Conservation (phyloP, 2,797 vertebrate species). For the Meriones psammophilus region DNA sequence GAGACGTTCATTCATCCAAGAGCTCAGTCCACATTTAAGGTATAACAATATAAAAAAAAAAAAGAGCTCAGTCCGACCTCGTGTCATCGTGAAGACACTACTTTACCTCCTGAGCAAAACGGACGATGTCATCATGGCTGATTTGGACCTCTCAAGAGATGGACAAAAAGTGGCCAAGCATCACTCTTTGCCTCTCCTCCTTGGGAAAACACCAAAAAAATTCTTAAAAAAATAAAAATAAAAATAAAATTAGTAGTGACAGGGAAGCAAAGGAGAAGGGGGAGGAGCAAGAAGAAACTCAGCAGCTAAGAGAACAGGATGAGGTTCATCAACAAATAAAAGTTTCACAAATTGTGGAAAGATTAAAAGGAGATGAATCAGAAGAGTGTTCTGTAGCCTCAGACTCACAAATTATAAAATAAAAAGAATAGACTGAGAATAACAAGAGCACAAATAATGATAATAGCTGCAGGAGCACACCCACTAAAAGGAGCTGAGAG, state of each 20-base stretch:
- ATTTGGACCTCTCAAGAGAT: neutral
- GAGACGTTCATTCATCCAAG: neutral
- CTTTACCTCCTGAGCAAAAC: neutral
- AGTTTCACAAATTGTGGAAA: neutral
- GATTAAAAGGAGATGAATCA: neutral
- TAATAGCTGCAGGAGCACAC: rapidly evolving
- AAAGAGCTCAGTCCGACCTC: neutral
- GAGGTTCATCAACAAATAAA: neutral
- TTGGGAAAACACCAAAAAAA: neutral
- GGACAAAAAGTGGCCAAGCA: neutral
- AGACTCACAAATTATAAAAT: neutral
- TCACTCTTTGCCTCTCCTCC: neutral
- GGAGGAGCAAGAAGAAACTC: neutral
- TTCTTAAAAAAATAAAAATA: too few species aligned
- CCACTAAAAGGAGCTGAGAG: neutral
- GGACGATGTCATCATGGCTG: neutral
- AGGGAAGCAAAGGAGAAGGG: neutral
- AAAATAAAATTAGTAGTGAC: too few species aligned
- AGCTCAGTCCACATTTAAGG: neutral
- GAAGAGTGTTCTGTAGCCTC: neutral
- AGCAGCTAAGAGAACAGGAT: neutral
- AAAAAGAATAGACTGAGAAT: neutral
- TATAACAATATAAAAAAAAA: too few species aligned
- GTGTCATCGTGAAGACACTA: neutral
- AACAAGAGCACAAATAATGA: rapidly evolving